A percentile compares a stretch with the other conserved stretches of the same genome.
phyloP scores from a whole-genome alignment of 2,113 vertebrate species.

The Mastomys natalensis region DNA sequence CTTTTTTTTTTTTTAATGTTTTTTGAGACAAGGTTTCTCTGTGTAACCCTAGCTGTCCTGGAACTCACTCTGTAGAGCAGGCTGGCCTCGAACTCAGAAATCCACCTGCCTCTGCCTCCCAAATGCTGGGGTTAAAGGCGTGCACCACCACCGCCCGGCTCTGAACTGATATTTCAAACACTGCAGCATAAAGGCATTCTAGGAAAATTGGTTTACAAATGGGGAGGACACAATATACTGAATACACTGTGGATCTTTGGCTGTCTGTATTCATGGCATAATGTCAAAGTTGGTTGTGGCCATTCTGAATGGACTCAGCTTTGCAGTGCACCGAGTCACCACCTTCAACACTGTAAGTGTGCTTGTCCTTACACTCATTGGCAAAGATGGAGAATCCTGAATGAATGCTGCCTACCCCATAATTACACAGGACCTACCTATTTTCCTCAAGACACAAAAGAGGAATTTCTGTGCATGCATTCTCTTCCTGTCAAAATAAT shows the following conservation, averaged over 20 bases:
- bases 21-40: too few species aligned
- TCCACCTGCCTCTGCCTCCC: too few species aligned
- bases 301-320: neutral
- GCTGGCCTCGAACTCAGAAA: too few species aligned
- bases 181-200: constrained; percentile 54
- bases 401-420: neutral
- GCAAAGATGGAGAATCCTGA: neutral
- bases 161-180: constrained; percentile 25
- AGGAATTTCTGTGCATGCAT: constrained; percentile 24
- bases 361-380: neutral
- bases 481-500: neutral
- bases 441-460: constrained; percentile 22
- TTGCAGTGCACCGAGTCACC: neutral
- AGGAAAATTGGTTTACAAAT: constrained; percentile 58
- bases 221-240: neutral
- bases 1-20: too few species aligned
- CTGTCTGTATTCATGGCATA: neutral
- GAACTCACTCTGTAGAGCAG: too few species aligned
- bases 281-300: constrained; percentile 18
- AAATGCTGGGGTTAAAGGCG: too few species aligned
- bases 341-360: too few species aligned
- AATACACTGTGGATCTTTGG: constrained; percentile 45
- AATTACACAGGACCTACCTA: neutral
- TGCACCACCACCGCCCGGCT: too few species aligned
- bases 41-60: too few species aligned